Base-by-base conservation (phyloP, 1,140 invertebrate species). In the Pseudomyrmex cubaensis region DNA sequence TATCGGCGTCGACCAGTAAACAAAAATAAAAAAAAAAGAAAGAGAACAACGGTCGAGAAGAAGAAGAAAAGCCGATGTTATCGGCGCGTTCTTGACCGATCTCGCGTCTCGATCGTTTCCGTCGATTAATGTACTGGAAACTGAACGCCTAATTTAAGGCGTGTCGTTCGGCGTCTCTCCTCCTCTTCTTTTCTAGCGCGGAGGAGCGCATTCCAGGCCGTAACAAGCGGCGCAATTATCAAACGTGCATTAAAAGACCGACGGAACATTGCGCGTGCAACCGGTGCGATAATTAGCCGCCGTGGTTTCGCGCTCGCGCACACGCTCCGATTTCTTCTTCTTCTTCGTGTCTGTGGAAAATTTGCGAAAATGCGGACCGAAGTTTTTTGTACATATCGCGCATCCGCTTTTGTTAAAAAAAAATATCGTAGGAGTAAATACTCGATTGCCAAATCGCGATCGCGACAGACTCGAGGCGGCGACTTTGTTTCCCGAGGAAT, bases 41-140 rank as follows among this genome's bases (percentile, higher is more conserved):
- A 35, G 35, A 35, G 7, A 52, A 52, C 50, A 52, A 13, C 13
- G 50, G 10, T 13, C 13, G 50, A 13, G 12, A 50, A 50, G 12
- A 12, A 52, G 13, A 52, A 52, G 61, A 69, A 64, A 54, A 44
- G 63, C 61, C 61, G 61, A 87, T 73, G n/a, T 66, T 87, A 75
- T 73, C 83, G 20, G 9, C 35, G 35, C 3, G 61, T 44, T 62
- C 72, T 61, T n/a, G 61, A 67, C 44, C 66, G 66, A 62, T 83
- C 77, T 59, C 61, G 35, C 35, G 87, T 62, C 57, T 89, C 73
- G 69, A 89, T 89, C 44, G 85, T 89, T 89, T 89, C 87, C 87
- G 87, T 75, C 82, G 85, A 87, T 89, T 89, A 89, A 89, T 89
- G 88, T 89, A 89, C 80, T 85, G 88, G 87, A 89, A 89, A 89